Conservation (phyloP, 2,113 vertebrate species). For the Nibea albiflora region DNA sequence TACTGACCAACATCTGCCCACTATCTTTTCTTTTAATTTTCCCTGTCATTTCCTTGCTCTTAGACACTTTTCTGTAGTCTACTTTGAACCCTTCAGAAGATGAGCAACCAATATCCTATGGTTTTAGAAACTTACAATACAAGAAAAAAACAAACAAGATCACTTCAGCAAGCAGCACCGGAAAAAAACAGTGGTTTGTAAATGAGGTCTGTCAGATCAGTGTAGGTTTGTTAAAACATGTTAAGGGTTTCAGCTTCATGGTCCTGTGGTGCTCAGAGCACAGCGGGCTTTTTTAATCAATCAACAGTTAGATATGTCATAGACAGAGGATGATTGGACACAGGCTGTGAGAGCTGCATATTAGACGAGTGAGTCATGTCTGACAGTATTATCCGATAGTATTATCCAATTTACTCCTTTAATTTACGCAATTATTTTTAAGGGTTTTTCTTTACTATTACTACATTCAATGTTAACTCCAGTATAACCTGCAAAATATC, state of each 20-base stretch:
- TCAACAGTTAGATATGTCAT: conserved; percentile 34
- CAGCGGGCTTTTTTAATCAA: conserved; percentile 44
- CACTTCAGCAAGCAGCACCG: neutral
- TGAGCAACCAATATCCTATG: neutral
- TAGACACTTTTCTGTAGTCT: neutral
- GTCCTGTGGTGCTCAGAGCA: conserved; percentile 17
- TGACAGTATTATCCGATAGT: neutral
- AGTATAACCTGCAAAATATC: conserved; percentile 14
- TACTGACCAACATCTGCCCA: conserved; percentile 57
- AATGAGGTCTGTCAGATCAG: conserved; percentile 36
- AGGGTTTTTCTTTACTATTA: neutral
- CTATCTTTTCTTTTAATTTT: conserved; percentile 35
- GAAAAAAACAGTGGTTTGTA: neutral
- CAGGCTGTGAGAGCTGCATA: conserved; percentile 44
- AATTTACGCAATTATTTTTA: conserved; percentile 24
- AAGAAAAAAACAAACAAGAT: conserved; percentile 22
- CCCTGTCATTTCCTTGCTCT: conserved; percentile 28
- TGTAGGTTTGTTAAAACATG: conserved; percentile 26
- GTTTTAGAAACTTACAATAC: conserved; percentile 16
- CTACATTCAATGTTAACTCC: neutral
- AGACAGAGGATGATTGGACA: conserved; percentile 31
- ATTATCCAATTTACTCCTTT: conserved; percentile 22
- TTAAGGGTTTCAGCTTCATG: conserved; percentile 34
- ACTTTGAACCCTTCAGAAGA: conserved; percentile 7
- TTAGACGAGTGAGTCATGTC: conserved; percentile 27